Base-by-base conservation (phyloP, 2,797 vertebrate species). In the Bradypus variegatus region DNA sequence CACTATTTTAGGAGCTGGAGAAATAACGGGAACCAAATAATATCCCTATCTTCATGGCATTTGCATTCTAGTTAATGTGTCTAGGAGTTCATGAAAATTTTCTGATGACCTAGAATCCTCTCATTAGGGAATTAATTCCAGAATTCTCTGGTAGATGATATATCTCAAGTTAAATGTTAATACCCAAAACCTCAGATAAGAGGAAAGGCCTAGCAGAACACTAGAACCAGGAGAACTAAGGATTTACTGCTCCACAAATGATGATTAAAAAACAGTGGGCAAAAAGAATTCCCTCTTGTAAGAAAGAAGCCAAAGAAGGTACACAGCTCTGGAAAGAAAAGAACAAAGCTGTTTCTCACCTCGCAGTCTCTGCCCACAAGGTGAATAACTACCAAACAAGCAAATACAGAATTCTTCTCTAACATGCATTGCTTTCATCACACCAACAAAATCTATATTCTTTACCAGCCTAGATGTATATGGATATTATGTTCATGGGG, bases 11-110 rank as follows among this genome's bases (percentile, higher is more conserved):
- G 58, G 75, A 72, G 38, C 33, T 69, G 11, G 16, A 45, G 50
- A 91, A 93, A 92, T 33, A 86, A 84, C 8, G 18, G 55, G 83
- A 62, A 90, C 8, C 19, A 79, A 93, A 86, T 16, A 85, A 85
- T 67, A 21, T 73, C 86, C 41, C 31, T 55, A 27, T 53, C 45
- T 73, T 76, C 8, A 29, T 27, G 9, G 31, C 69, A 4, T 70
- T 78, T 80, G 21, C 31, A 75, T 55, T 88, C 53, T 48, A 86
- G n/a, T 83, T 86, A 73, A 60, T 84, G 83, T 80, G 31, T 72
- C 16, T 38, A 77, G 16, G 18, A 90, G n/a, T 94, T 94, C 53
- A 73, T 7, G 18, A 89, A 76, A 78, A 38, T 72, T 65, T 83
- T 84, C 58, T 78, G 93, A 75, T 65, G 9, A 89, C 14, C 8